These are phyloP conservation scores for Heterohyrax brucei DNA, from an alignment of 2,797 vertebrate species.

Conservation along the genomic window DNA sequence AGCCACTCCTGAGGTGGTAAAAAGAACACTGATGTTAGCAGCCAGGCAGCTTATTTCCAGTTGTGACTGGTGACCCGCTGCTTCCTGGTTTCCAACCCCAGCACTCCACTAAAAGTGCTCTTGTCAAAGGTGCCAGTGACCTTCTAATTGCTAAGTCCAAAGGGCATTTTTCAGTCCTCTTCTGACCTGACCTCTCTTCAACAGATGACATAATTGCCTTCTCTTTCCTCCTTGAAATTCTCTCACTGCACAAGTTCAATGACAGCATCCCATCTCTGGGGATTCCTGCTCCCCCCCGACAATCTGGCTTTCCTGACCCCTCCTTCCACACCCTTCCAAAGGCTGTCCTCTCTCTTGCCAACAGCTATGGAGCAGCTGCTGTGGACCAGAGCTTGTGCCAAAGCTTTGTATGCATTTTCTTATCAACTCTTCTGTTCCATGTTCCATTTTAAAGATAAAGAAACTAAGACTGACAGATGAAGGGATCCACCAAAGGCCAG, in stretches of 20 bases:
- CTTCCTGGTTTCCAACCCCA: conserved; percentile 23
- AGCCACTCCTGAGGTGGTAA: neutral
- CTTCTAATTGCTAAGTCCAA: conserved; percentile 60
- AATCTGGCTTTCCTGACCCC: neutral
- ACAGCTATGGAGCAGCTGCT: neutral
- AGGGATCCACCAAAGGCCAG: neutral
- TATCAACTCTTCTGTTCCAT: neutral
- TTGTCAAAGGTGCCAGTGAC: conserved; percentile 49
- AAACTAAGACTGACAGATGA: neutral
- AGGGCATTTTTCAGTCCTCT: conserved; percentile 53
- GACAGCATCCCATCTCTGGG: neutral
- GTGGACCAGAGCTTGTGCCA: neutral
- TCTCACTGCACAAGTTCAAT: neutral
- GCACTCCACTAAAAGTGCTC: neutral
- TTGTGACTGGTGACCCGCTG: conserved; percentile 8
- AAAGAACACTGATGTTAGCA: neutral
- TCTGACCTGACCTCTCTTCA: conserved; percentile 35
- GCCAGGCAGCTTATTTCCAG: neutral
- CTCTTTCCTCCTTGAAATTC: conserved; percentile 59
- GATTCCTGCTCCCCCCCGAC: too few relatives aligned
- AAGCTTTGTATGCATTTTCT: neutral
- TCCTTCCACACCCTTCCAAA: neutral
- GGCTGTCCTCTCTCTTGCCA: neutral
- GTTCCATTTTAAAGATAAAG: neutral
- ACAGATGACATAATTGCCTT: conserved; percentile 37